Evolutionary conservation across 1,140 invertebrate genomes (phyloP).

Genomic region (Aphelenchoides fujianensis): DNA sequence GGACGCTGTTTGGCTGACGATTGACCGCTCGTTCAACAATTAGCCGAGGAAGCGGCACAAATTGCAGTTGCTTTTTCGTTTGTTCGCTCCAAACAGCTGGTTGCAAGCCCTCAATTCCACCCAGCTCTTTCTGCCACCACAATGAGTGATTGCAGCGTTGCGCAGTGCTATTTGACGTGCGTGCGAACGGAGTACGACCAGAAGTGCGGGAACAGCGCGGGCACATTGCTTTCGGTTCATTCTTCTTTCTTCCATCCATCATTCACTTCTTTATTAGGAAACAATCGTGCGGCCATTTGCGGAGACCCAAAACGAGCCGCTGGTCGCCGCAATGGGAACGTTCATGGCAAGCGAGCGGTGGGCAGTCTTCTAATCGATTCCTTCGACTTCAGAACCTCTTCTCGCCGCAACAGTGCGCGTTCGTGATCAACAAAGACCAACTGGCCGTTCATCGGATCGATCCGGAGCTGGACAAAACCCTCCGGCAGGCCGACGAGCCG

Average conservation of each 20-base stretch:
- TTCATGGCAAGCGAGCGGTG: neutral
- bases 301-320: conserved; percentile 3
- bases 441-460: conserved; percentile 16
- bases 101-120: too few species aligned
- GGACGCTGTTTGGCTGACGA: too few species aligned
- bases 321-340: neutral
- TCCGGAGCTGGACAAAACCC: neutral
- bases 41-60: too few species aligned
- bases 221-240: conserved; percentile 12
- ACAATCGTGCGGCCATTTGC: conserved; percentile 12
- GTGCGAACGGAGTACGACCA: conserved; percentile 12
- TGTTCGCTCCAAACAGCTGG: too few species aligned
- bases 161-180: conserved; percentile 11
- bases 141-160: too few species aligned
- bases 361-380: too few species aligned
- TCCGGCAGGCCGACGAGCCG: neutral
- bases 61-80: too few species aligned
- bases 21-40: too few species aligned
- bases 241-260: neutral
- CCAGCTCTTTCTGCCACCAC: too few species aligned
- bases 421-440: conserved; percentile 9
- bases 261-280: too few species aligned
- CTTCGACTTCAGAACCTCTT: conserved; percentile 12
- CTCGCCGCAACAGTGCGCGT: conserved; percentile 6
- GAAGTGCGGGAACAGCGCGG: conserved; percentile 15